Conservation (phyloP, 2,113 vertebrate species). For the Dromaius novaehollandiae region DNA sequence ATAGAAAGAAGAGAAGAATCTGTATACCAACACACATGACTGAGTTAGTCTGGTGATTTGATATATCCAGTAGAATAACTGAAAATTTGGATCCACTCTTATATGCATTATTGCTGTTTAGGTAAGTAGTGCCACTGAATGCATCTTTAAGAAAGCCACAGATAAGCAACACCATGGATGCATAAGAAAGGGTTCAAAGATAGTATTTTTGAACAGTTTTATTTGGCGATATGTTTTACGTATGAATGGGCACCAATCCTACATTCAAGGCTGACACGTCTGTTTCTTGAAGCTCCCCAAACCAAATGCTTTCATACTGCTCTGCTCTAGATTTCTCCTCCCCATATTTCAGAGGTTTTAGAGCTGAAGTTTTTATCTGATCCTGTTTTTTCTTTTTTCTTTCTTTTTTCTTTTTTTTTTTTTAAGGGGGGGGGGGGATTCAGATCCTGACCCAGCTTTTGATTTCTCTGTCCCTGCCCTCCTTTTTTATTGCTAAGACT, state of each 20-base stretch:
- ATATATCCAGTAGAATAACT: not conserved
- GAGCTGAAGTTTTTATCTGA: not conserved
- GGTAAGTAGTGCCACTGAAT: not conserved
- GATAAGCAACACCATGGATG: not conserved
- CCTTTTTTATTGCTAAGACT: not conserved
- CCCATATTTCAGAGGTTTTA: not conserved
- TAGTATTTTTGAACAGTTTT: not conserved
- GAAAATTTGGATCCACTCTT: not conserved
- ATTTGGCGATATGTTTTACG: not conserved
- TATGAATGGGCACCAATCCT: not conserved
- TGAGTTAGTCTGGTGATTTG: not conserved
- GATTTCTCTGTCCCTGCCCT: not conserved
- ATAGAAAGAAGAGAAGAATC: not conserved
- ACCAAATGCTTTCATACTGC: not conserved
- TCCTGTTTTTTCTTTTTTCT: too few species aligned
- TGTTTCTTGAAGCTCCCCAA: not conserved
- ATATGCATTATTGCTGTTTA: not conserved
- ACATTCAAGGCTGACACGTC: not conserved
- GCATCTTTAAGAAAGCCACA: too few species aligned
- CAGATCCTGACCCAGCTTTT: not conserved
- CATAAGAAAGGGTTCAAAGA: not conserved
- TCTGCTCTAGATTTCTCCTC: not conserved
- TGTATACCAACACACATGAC: not conserved
- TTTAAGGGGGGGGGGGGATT: too few species aligned
- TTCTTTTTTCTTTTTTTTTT: too few species aligned